Conservation (phyloP, 2,797 vertebrate genomes). For the Calcarius lapponicus region DNA sequence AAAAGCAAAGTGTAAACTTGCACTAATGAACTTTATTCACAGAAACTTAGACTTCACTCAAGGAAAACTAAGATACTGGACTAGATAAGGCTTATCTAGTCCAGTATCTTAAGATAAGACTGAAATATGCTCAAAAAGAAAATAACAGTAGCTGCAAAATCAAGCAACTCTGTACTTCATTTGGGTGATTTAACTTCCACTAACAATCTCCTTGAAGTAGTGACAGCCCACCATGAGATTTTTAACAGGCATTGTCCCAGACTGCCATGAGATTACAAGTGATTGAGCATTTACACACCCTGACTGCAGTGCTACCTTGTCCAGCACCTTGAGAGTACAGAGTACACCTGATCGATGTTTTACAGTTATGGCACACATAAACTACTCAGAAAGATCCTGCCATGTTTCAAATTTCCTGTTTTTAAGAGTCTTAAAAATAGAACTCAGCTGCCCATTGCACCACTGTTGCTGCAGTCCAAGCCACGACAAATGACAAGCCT, state of each 20-base stretch:
- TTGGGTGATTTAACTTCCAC: neutral
- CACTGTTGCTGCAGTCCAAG: neutral
- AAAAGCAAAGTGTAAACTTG: neutral
- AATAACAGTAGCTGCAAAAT: neutral
- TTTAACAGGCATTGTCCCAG: neutral
- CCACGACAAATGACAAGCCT: neutral
- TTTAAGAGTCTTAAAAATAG: neutral
- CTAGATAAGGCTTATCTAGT: neutral
- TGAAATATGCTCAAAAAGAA: neutral
- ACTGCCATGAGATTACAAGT: neutral
- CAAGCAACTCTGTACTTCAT: neutral
- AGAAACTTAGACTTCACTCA: neutral
- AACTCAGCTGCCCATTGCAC: neutral
- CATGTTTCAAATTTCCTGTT: neutral
- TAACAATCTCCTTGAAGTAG: neutral
- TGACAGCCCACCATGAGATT: neutral
- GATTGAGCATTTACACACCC: neutral
- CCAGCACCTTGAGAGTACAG: neutral
- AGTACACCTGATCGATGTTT: accelerated
- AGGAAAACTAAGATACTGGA: neutral
- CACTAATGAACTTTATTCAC: neutral
- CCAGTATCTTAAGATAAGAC: neutral
- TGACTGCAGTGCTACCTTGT: neutral
- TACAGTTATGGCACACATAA: neutral
- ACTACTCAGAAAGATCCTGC: neutral